Percentiles rank a stretch among this genome's conserved stretches.
These are phyloP conservation scores for Heliornis fulica DNA, from an alignment of 2,113 vertebrate species.

Conservation along the genomic window DNA sequence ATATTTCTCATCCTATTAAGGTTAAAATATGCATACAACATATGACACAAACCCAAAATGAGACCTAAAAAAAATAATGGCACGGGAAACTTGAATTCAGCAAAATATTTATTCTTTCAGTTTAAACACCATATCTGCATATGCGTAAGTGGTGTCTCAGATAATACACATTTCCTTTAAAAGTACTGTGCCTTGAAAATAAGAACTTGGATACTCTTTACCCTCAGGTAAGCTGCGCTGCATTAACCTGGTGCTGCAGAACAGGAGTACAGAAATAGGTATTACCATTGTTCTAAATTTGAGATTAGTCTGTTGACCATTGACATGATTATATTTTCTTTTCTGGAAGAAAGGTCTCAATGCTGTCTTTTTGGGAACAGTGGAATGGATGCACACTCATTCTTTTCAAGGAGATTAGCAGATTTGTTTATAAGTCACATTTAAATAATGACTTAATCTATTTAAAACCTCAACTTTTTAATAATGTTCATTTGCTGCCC, in stretches of 20 bases:
- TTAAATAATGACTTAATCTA: neutral
- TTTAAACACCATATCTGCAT: neutral
- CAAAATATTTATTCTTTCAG: conserved; percentile 46
- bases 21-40: conserved; percentile 10
- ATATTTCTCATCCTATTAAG: conserved; percentile 34
- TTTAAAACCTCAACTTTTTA: neutral
- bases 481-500: neutral
- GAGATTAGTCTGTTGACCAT: neutral
- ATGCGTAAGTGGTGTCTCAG: neutral
- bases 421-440: neutral
- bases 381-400: neutral
- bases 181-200: neutral
- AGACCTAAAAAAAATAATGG: conserved; percentile 22
- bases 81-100: neutral
- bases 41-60: neutral
- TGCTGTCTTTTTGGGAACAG: neutral
- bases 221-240: neutral
- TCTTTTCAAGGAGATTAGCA: neutral
- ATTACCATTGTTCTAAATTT: neutral
- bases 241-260: neutral
- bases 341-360: neutral
- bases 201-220: neutral
- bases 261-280: neutral
- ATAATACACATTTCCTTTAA: neutral
- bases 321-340: neutral